Evolutionary conservation across 1,140 invertebrate species (phyloP), one percentile per base, ranked within the genome.

Genomic region (Linepithema humile): DNA sequence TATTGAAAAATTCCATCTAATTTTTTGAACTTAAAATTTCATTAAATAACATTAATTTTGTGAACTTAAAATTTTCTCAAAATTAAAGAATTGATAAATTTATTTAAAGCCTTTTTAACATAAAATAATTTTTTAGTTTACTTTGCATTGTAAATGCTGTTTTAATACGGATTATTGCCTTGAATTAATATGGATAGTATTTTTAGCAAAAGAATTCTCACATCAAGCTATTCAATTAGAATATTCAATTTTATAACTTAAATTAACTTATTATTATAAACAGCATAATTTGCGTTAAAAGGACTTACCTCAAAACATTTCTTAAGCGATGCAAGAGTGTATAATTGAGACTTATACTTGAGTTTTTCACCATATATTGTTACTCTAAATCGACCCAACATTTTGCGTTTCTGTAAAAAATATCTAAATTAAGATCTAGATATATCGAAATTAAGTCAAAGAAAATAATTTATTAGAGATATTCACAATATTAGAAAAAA

Each of bases 221-320:
- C 23, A 35, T 53, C 23, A 7, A 53, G 2, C 5, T 48, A 29
- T 15, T 35, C 15, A 2, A 55, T 38, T 35, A 55, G n/a, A 38
- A 55, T 72, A 55, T 72, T 23, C 15, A 26, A 53, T 35, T 17
- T 35, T 15, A 35, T n/a, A 29, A 1, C 3, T 32, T 12, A 53
- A 72, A 53, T 53, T 32, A 72, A 15, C 0, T 7, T n/a, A 43
- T 65, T 17, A 20, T n/a, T n/a, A n/a, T n/a, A n/a, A 32, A 15
- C 17, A 20, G 45, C 0, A 23, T 59, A 9, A 50, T 26, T 82
- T 12, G 4, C n/a, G 12, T 35, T 64, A 64, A 55, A 7, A 0
- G 23, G 17, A 6, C 85, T 87, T 70, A 88, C 86, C 85, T 50
- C 20, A 50, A 23, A 67, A 50, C 48, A 20, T 20, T 20, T 29